Base-by-base conservation (phyloP, 64 coral and sea anemone species). In the Actinia tenebrosa region DNA sequence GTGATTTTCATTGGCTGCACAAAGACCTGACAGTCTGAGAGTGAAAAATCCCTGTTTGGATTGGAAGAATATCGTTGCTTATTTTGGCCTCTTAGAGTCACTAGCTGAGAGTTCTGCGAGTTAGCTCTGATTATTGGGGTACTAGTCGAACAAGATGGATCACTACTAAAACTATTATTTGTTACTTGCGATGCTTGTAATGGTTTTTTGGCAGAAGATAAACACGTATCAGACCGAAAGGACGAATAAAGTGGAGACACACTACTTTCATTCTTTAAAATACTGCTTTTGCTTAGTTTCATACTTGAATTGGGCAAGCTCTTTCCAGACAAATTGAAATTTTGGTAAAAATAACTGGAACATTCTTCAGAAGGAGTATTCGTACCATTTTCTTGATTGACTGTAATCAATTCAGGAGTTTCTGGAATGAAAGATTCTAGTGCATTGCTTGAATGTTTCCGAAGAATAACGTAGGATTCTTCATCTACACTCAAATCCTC, bases 111-210 rank as follows among this genome's bases (percentile, higher is more conserved):
- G 53, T 85, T 85, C n/a, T 13, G 50, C 9, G 83, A 85, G 19
- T 85, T 85, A 13, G 83, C 83, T 61, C 83, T 59, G 16, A 85
- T 85, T 25, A 85, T 18, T 61, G 83, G 83, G 45, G 83, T 85
- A 75, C 69, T 75, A 42, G 69, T 75, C 42, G 69, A 75, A 81
- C 43, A 81, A 7, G 79, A 46, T 16, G 25, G 25, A 4, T 42
- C 27, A 75, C 2, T 42, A 30, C 11, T 75, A 42, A 75, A 8
- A 8, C 22, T 75, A 75, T 37, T 10, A 42, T 14, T 75, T 27
- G 10, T 30, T 13, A 27, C 69, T 75, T 27, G n/a, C 9, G 69
- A 75, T 75, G 69, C 26, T 10, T 15, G 69, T 42, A 75, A 30
- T 42, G 69, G 69, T 15, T 13, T 10, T 14, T 75, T 26, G 13